A percentile compares a stretch with the other conserved stretches of the same genome.
phyloP scores from a whole-genome alignment of 1,140 invertebrate genomes.

The Drosophila kikkawai region DNA sequence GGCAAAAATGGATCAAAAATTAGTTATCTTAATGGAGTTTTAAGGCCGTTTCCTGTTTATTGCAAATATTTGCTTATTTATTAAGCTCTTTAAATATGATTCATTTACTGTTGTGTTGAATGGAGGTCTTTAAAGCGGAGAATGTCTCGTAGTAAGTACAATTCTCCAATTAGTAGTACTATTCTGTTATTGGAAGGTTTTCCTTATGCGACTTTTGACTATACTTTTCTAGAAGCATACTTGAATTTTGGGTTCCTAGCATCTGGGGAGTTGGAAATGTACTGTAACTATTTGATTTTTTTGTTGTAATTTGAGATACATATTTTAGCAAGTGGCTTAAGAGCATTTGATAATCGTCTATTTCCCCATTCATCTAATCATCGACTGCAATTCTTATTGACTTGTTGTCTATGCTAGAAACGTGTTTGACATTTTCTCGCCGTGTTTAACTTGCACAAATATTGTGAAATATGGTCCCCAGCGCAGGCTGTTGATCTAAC shows the following conservation, averaged over 20 bases:
- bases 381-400: constrained; percentile 61
- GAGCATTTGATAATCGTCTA: constrained; percentile 33
- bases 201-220: background rate
- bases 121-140: background rate
- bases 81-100: constrained; percentile 20
- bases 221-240: background rate
- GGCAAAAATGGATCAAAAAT: background rate
- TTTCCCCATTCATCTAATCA: constrained; percentile 10
- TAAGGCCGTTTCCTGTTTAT: constrained; percentile 10
- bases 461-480: constrained; percentile 43
- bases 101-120: constrained; percentile 4
- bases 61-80: constrained; percentile 17
- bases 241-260: background rate
- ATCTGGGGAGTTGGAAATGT: background rate
- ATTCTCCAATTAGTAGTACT: constrained; percentile 10
- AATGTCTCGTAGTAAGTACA: background rate
- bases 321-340: background rate
- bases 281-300: background rate
- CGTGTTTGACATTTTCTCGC: constrained; percentile 76
- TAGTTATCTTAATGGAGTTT: constrained; percentile 1
- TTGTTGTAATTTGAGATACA: background rate
- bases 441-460: constrained; percentile 64
- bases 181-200: background rate
- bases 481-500: constrained; percentile 19
- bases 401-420: constrained; percentile 67